Evolutionary conservation across 2,888 invertebrate species (phyloP).

Genomic region (Mamestra brassicae): DNA sequence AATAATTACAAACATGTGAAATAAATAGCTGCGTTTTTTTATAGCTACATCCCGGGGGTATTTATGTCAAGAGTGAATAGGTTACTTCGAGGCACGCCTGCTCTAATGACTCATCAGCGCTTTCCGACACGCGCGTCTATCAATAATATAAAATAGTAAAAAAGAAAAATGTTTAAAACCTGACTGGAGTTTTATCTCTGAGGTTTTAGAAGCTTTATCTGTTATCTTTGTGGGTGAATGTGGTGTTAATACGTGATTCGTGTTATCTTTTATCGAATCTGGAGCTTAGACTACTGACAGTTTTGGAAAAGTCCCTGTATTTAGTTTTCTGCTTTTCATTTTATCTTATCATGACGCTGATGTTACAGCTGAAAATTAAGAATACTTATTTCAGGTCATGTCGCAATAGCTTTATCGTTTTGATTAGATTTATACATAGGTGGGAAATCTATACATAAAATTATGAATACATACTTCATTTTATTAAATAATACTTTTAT

Average conservation of each 20-base stretch:
- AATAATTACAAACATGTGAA: too few relatives aligned
- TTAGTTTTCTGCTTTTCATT: conserved; percentile 33
- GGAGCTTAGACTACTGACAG: conserved; percentile 49
- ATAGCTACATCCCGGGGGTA: too few relatives aligned
- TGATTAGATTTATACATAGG: conserved; percentile 23
- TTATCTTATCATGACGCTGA: conserved; percentile 23
- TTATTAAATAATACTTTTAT: too few relatives aligned
- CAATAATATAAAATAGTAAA: background rate
- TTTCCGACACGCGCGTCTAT: background rate
- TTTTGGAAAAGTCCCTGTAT: conserved; percentile 33
- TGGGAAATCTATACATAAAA: background rate
- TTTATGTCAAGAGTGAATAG: too few relatives aligned
- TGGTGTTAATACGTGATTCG: conserved; percentile 45
- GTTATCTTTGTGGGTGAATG: conserved; percentile 50
- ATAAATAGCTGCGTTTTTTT: too few relatives aligned
- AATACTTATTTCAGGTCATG: conserved; percentile 32
- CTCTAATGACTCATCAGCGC: too few relatives aligned
- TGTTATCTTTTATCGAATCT: conserved; percentile 49
- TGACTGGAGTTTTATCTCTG: background rate
- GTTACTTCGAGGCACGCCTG: too few relatives aligned
- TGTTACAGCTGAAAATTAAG: conserved; percentile 32
- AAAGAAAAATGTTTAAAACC: background rate
- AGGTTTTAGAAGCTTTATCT: conserved; percentile 35
- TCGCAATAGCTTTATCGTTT: background rate
- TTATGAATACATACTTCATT: background rate